A percentile compares a stretch with the other conserved stretches of the same genome.
Evolutionary conservation across 2,113 vertebrate genomes (phyloP).

Genomic region (Emydura subglobosa): DNA sequence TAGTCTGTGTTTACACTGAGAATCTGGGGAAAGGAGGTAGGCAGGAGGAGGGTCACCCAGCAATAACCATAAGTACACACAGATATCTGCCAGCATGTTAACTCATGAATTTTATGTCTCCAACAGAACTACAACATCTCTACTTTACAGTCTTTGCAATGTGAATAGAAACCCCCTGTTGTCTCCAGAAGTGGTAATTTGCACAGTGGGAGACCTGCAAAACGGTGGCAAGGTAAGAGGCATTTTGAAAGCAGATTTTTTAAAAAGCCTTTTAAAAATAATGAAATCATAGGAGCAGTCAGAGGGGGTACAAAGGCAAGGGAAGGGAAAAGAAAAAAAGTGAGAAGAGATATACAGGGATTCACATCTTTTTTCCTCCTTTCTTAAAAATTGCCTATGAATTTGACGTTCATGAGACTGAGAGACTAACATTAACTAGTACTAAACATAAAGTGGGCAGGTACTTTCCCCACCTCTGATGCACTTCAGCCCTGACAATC

Average conservation of each 20-base stretch:
- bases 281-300: background rate
- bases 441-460: background rate
- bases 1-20: slow-evolving; percentile 4
- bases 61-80: slow-evolving; percentile 1
- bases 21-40: background rate
- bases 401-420: background rate
- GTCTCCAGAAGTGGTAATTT: slow-evolving; percentile 64
- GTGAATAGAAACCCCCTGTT: slow-evolving; percentile 38
- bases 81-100: slow-evolving; percentile 43
- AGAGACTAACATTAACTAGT: background rate
- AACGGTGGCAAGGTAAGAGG: slow-evolving; percentile 47
- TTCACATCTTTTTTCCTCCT: fast-evolving
- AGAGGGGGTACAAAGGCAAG: slow-evolving; percentile 17
- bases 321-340: background rate
- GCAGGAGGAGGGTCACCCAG: slow-evolving; percentile 5
- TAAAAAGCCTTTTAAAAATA: slow-evolving; percentile 18
- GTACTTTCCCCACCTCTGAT: background rate
- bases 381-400: background rate
- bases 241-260: slow-evolving; percentile 47
- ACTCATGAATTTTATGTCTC: slow-evolving; percentile 46
- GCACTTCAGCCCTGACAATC: background rate
- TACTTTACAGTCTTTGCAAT: slow-evolving; percentile 6
- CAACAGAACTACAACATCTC: background rate
- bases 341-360: background rate
- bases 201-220: slow-evolving; percentile 43